Conservation (phyloP, 2,113 vertebrate species). For the Pampusana beccarii region DNA sequence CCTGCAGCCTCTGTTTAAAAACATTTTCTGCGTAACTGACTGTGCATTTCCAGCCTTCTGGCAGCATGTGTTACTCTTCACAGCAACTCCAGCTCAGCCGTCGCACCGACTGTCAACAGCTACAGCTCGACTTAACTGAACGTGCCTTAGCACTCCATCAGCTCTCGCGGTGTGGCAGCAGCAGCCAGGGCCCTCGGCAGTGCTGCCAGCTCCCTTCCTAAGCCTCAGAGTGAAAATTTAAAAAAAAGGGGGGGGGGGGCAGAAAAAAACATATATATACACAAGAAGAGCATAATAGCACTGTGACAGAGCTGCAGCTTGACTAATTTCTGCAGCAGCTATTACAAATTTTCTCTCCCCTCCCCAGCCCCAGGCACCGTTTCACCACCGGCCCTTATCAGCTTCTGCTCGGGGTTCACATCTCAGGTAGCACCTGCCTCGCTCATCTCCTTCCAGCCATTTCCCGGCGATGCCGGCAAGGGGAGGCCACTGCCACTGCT, state of each 20-base stretch:
- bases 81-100: background rate
- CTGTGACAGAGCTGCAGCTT: background rate
- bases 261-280: background rate
- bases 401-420: background rate
- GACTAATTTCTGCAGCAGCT: background rate
- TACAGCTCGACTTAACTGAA: background rate
- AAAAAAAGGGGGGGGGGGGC: background rate
- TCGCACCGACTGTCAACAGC: background rate
- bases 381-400: accelerated
- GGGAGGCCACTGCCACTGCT: background rate
- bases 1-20: background rate
- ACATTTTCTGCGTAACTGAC: background rate
- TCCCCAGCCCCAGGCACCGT: background rate
- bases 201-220: background rate
- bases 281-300: background rate
- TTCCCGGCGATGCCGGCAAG: accelerated
- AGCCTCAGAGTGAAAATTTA: background rate
- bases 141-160: constrained; percentile 5
- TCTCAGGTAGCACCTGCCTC: background rate
- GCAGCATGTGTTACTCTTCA: background rate
- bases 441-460: background rate
- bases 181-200: background rate
- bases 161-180: background rate
- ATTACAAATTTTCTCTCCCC: background rate
- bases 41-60: background rate